Conservation (phyloP, 2,888 invertebrate genomes). For the Dysmachus trigonus region DNA sequence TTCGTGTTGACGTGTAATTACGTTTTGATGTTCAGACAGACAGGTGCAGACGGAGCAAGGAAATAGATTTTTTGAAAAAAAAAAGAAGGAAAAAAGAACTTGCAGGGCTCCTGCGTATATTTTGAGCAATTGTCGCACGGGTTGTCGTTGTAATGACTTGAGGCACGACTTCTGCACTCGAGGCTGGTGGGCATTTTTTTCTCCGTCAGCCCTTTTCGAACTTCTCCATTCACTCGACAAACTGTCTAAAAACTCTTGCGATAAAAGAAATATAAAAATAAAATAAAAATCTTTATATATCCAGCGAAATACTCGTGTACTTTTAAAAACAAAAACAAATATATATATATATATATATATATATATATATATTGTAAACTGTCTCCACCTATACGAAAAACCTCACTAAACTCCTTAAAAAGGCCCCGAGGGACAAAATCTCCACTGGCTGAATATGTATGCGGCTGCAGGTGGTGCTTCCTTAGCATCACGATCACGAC, state of each 20-base stretch:
- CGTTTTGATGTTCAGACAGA: constrained; percentile 10
- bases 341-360: too few relatives aligned
- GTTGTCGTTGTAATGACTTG: neutral
- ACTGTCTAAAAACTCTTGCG: neutral
- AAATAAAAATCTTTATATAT: neutral
- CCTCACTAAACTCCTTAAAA: neutral
- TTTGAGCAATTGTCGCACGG: neutral
- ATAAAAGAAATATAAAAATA: neutral
- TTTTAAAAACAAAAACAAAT: neutral
- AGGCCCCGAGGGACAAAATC: neutral
- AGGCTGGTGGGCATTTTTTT: constrained; percentile 18
- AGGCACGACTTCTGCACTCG: neutral
- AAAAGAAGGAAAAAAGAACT: neutral
- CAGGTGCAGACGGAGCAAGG: constrained; percentile 12
- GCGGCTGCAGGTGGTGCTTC: constrained; percentile 90
- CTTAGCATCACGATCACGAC: constrained; percentile 83
- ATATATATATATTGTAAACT: neutral
- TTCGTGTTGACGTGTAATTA: constrained; percentile 30
- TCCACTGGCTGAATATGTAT: constrained; percentile 70
- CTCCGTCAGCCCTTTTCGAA: constrained; percentile 9
- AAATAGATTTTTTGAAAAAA: neutral
- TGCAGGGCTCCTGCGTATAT: neutral
- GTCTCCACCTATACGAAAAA: neutral
- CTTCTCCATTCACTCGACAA: constrained; percentile 6
- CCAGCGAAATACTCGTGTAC: neutral